Percentiles rank a stretch among this genome's conserved stretches.
phyloP scores from a whole-genome alignment of 2,888 invertebrate genomes.

The Conomelus anceps region DNA sequence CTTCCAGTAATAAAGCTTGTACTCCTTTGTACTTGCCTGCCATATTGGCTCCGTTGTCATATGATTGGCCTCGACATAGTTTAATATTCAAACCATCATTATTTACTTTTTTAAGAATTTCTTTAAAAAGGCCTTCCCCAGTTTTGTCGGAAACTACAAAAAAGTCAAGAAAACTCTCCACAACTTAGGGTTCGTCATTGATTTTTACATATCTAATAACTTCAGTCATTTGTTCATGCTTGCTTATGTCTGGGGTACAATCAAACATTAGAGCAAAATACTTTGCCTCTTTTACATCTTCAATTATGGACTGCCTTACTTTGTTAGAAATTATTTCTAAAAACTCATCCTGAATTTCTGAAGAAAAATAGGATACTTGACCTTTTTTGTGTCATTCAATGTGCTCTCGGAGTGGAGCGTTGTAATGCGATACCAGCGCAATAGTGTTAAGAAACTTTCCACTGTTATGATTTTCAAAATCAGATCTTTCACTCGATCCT shows the following conservation, averaged over 20 bases:
- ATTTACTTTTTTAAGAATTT: constrained; percentile 12
- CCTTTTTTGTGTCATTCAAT: constrained; percentile 6
- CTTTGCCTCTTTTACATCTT: constrained; percentile 9
- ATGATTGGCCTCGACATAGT: constrained; percentile 14
- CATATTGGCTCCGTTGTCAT: constrained; percentile 19
- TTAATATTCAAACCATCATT: constrained; percentile 4
- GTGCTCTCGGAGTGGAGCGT: neutral
- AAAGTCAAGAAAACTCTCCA: constrained; percentile 20
- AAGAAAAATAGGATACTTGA: neutral
- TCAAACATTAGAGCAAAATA: constrained; percentile 22
- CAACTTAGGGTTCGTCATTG: constrained; percentile 1
- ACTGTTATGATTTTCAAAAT: constrained; percentile 2
- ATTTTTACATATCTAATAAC: constrained; percentile 14
- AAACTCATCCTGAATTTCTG: constrained; percentile 10
- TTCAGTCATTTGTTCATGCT: constrained; percentile 21
- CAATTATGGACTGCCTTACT: constrained; percentile 3
- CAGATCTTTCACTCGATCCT: neutral
- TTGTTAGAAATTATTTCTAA: constrained; percentile 17
- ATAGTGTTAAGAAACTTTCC: constrained; percentile 8
- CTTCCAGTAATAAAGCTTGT: constrained; percentile 14
- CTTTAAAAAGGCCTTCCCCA: constrained; percentile 14
- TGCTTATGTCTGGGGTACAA: constrained; percentile 18
- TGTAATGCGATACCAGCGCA: constrained; percentile 8
- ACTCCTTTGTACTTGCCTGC: constrained; percentile 16
- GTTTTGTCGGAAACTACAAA: constrained; percentile 19